These are phyloP conservation scores for Myzus persicae DNA, from an alignment of 1,140 invertebrate genomes.

Conservation along the genomic window DNA sequence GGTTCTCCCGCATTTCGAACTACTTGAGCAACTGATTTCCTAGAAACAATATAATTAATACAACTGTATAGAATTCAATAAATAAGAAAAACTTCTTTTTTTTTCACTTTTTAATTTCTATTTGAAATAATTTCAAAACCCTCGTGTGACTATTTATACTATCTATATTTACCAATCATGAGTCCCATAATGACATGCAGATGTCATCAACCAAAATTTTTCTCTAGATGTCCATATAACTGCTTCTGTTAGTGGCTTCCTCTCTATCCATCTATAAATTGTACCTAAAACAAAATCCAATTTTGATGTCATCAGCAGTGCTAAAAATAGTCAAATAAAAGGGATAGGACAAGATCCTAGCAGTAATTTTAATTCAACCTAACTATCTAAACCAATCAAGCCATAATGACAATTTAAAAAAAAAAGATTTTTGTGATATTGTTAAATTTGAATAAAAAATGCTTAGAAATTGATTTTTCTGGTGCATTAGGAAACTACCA, in stretches of 20 bases:
- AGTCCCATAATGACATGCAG: constrained; percentile 19
- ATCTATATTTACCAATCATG: constrained; percentile 43
- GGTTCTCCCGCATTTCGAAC: constrained; percentile 13
- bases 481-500: too few species aligned
- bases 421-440: too few species aligned
- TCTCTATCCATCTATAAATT: constrained; percentile 50
- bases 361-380: too few species aligned
- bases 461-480: too few species aligned
- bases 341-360: too few species aligned
- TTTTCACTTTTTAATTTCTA: not conserved
- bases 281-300: constrained; percentile 7
- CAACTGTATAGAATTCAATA: not conserved
- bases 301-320: not conserved
- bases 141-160: not conserved
- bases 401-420: too few species aligned
- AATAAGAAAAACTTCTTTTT: not conserved
- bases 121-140: not conserved
- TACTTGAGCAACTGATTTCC: constrained; percentile 40
- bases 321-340: not conserved
- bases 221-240: constrained; percentile 33
- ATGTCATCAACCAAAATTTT: constrained; percentile 33
- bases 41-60: constrained; percentile 1
- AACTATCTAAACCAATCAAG: too few species aligned
- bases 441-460: too few species aligned
- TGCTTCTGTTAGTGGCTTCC: constrained; percentile 33